phyloP scores from a whole-genome alignment of 2,888 invertebrate species.

The Kryphioiulus occultus region DNA sequence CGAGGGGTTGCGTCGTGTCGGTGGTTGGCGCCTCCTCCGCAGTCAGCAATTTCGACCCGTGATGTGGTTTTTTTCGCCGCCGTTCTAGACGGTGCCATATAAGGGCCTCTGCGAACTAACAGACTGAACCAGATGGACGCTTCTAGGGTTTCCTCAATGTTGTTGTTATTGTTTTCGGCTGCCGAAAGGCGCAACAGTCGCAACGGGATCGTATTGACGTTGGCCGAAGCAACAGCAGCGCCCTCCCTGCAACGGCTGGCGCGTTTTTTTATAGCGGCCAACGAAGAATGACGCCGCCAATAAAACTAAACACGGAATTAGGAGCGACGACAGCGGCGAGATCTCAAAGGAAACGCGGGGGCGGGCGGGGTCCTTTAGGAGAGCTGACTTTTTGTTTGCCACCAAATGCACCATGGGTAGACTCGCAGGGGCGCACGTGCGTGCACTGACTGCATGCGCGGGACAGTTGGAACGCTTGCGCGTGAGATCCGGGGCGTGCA shows the following conservation, averaged over 20 bases:
- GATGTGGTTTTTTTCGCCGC: not conserved
- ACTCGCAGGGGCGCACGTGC: no score
- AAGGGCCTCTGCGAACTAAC: not conserved
- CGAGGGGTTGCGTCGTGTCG: not conserved
- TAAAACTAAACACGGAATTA: not conserved
- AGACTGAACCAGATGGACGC: conserved; percentile 6
- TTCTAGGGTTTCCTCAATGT: conserved; percentile 10
- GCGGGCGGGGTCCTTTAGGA: not conserved
- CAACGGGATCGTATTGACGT: not conserved
- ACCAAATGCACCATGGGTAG: no score
- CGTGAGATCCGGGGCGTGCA: no score
- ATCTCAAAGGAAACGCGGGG: not conserved
- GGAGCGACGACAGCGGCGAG: not conserved
- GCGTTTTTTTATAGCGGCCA: not conserved
- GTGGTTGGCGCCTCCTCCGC: not conserved
- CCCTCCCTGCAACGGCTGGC: not conserved
- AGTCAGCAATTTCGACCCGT: not conserved
- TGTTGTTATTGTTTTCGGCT: conserved; percentile 10
- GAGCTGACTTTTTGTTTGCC: no score
- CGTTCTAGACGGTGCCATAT: conserved; percentile 1
- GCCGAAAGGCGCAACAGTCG: not conserved
- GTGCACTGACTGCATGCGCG: no score
- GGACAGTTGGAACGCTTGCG: no score
- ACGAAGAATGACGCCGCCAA: conserved; percentile 10
- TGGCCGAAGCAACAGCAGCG: not conserved